Conservation (phyloP, 2,113 vertebrate species). For the Hydropotes inermis region DNA sequence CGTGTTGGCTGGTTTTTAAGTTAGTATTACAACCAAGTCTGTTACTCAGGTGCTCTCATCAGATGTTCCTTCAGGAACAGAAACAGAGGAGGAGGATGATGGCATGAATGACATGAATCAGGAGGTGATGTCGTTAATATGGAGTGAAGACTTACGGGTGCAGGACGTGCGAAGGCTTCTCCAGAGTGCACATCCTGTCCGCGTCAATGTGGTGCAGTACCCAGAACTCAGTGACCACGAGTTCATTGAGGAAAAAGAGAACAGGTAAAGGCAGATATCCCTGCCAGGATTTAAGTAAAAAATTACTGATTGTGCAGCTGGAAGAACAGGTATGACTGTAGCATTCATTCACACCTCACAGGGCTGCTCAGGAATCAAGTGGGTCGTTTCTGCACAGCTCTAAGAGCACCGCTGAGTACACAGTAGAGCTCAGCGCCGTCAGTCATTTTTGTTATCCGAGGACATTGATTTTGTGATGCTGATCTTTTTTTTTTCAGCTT, state of each 20-base stretch:
- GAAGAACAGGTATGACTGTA: not conserved
- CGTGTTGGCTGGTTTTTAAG: not conserved
- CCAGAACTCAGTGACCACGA: slow-evolving; percentile 98
- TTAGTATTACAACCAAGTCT: slow-evolving; percentile 77
- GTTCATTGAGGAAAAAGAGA: slow-evolving; percentile 98
- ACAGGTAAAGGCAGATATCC: slow-evolving; percentile 82
- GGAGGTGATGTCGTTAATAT: slow-evolving; percentile 94
- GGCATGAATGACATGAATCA: slow-evolving; percentile 97
- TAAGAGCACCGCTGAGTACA: not conserved
- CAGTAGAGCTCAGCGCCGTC: not conserved
- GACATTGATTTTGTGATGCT: not conserved
- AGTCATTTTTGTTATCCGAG: not conserved
- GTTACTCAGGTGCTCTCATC: slow-evolving; percentile 87
- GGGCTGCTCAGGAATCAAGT: not conserved
- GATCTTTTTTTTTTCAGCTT: not conserved
- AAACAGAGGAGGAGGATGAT: slow-evolving; percentile 96
- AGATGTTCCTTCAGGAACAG: slow-evolving; percentile 87
- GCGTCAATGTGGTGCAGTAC: slow-evolving; percentile 94
- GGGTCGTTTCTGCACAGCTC: not conserved
- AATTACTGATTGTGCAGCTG: not conserved
- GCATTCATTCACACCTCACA: not conserved
- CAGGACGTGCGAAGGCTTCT: slow-evolving; percentile 96
- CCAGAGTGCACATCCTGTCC: slow-evolving; percentile 94
- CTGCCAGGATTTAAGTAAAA: not conserved
- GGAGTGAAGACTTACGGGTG: slow-evolving; percentile 95